Evolutionary conservation across 2,888 invertebrate species (phyloP).

Genomic region (Brachycybe producta): DNA sequence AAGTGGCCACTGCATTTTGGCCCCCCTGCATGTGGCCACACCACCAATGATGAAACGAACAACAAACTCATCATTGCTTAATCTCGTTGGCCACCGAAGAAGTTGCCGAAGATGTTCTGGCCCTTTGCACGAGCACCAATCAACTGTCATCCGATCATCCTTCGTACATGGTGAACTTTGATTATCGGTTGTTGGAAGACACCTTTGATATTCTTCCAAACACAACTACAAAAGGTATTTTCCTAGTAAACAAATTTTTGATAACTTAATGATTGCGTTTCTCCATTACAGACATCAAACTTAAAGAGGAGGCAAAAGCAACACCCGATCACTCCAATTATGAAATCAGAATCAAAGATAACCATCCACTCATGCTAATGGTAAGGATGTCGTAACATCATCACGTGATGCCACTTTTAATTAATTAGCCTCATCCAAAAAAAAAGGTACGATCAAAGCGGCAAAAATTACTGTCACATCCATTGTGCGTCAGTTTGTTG

Average conservation of each 20-base stretch:
- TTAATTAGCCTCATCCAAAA: background rate
- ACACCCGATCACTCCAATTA: no score
- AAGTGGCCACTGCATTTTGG: no score
- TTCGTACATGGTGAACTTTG: constrained; percentile 33
- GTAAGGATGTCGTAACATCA: constrained; percentile 17
- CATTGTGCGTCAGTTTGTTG: constrained; percentile 37
- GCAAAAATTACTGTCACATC: constrained; percentile 38
- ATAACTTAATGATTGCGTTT: no score
- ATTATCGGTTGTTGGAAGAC: constrained; percentile 40
- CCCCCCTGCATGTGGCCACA: no score
- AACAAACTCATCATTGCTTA: no score
- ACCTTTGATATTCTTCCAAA: constrained; percentile 29
- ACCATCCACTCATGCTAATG: constrained; percentile 29
- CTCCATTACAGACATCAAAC: no score
- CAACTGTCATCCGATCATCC: constrained; percentile 22
- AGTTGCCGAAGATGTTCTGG: constrained; percentile 18
- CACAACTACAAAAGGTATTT: no score
- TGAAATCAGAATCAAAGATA: constrained; percentile 23
- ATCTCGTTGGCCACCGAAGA: constrained; percentile 1
- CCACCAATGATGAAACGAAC: no score
- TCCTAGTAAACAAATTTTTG: no score
- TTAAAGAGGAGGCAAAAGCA: no score
- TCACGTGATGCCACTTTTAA: background rate
- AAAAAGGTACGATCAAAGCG: constrained; percentile 31
- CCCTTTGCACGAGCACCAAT: constrained; percentile 16